phyloP scores from a whole-genome alignment of 2,888 invertebrate species.

The Sympetrum striolatum region DNA sequence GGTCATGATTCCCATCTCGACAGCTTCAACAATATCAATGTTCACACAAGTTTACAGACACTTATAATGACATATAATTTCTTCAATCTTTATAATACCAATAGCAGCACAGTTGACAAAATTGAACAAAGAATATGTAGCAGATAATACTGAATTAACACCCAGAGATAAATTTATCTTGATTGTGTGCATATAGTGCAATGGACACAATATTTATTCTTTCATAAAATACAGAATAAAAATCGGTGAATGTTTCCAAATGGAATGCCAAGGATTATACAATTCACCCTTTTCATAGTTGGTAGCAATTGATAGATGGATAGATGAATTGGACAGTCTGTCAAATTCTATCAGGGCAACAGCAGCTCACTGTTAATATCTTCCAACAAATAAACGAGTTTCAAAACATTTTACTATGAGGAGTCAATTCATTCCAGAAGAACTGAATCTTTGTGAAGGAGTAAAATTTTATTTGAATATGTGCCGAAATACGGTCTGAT shows the following conservation, averaged over 20 bases:
- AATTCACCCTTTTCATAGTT: constrained; percentile 18
- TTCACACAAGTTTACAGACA: constrained; percentile 42
- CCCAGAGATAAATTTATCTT: constrained; percentile 36
- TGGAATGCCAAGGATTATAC: constrained; percentile 42
- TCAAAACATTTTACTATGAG: background rate
- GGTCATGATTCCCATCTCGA: constrained; percentile 15
- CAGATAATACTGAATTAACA: constrained; percentile 41
- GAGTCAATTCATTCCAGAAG: background rate
- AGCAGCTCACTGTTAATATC: background rate
- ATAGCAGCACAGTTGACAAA: constrained; percentile 40
- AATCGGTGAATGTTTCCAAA: constrained; percentile 31
- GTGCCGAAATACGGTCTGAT: background rate
- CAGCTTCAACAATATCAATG: constrained; percentile 33
- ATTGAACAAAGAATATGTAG: constrained; percentile 42
- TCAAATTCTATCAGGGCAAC: constrained; percentile 16
- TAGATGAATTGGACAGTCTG: background rate
- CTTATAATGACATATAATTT: constrained; percentile 42
- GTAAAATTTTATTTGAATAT: background rate
- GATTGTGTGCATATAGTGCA: constrained; percentile 25
- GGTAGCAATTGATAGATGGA: constrained; percentile 16
- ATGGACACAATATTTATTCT: constrained; percentile 41
- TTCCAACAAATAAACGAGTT: background rate
- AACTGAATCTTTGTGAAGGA: background rate
- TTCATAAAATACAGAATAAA: constrained; percentile 39
- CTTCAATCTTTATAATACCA: constrained; percentile 36